Evolutionary conservation across 2,797 vertebrate genomes (phyloP).

Genomic region (Sarcoramphus papa): DNA sequence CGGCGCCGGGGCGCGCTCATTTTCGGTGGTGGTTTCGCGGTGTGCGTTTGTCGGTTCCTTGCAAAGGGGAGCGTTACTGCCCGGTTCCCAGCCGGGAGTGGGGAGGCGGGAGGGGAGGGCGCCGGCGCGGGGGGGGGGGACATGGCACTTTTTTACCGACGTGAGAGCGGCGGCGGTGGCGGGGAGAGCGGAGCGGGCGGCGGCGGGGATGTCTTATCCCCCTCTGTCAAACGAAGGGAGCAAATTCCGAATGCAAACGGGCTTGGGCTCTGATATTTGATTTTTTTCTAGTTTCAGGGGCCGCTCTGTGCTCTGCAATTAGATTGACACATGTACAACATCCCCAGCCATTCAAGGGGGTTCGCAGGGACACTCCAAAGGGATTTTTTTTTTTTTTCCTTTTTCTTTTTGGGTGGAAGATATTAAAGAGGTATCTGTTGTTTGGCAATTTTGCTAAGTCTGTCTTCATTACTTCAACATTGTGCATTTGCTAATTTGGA

Average conservation of each 20-base stretch:
- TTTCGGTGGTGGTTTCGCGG: background rate
- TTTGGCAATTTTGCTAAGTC: conserved; percentile 85
- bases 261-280: conserved; percentile 9
- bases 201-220: background rate
- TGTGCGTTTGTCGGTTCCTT: background rate
- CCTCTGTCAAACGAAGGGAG: conserved; percentile 8
- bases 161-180: background rate
- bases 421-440: conserved; percentile 82
- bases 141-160: background rate
- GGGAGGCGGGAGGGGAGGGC: background rate
- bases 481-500: conserved; percentile 95
- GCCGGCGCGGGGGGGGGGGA: background rate
- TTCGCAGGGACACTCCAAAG: conserved; percentile 59
- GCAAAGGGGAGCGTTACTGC: background rate
- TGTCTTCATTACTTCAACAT: conserved; percentile 91
- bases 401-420: conserved; percentile 59
- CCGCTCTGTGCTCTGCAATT: conserved; percentile 52
- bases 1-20: background rate
- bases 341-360: conserved; percentile 38
- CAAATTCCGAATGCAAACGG: background rate
- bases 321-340: conserved; percentile 47
- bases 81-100: background rate
- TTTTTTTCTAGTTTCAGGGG: conserved; percentile 29
- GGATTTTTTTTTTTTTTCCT: background rate
- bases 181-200: background rate